Evolutionary conservation across 1,140 invertebrate species (phyloP), one percentile per base, ranked within the genome.

Genomic region (Anastrepha obliqua): DNA sequence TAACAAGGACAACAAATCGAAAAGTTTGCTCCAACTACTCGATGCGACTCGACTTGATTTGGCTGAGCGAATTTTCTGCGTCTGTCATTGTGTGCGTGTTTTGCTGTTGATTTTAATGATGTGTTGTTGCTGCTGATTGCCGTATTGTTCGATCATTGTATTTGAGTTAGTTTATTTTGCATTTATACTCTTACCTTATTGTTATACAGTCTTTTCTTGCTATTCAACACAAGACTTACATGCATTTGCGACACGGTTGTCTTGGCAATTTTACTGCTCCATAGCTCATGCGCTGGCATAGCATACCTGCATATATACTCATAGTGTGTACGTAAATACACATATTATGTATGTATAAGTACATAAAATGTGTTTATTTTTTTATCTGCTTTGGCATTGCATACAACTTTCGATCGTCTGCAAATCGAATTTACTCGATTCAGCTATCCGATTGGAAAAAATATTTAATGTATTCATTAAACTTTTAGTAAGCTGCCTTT

Each of bases 1-100:
- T 74, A 74, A 47, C 44, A 74, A 74, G 67, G 67, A 9, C 67
- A 74, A 74, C 67, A 74, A 74, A 42, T 47, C 67, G 67, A 74
- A 74, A 47, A 74, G 67, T 74, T 74, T 74, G 67, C 42, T 74
- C 17, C 67, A 47, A 74, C 39, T 74, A 74, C 6, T 55, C 29
- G 29, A 29, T 29, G 29, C 29, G 29, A 55, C 67, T 74, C 44
- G 67, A 74, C 67, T 74, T n/a, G 67, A 6, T 39, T 74, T 74
- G 67, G 17, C 42, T 74, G 67, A 3, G 15, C 44, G 67, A 74
- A 74, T 74, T 44, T 74, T 17, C 11, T 74, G 13, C 17, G 15
- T 44, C 2, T 74, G 42, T 74, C 39, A 3, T 29, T 29, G 67
- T 70, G 39, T 44, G 60, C 60, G 1, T n/a, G 65, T 6, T 47